Evolutionary conservation across 2,888 invertebrate genomes (phyloP).

Genomic region (Megamerina dolium): DNA sequence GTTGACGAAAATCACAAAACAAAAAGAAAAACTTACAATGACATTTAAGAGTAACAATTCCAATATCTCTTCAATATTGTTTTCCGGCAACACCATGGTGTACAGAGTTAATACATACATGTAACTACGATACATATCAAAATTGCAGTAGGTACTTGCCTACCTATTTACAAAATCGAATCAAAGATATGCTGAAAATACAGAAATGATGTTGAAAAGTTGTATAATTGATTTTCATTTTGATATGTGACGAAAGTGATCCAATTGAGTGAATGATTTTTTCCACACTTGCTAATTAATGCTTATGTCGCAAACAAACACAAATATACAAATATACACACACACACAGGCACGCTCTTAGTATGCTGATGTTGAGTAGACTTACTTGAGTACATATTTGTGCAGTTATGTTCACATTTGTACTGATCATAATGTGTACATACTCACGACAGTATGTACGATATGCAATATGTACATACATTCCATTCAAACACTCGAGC

Average conservation of each 20-base stretch:
- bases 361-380: background rate
- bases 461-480: conserved; percentile 17
- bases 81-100: no score
- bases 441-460: conserved; percentile 16
- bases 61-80: no score
- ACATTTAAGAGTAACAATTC: no score
- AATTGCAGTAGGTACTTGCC: no score
- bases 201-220: no score
- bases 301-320: conserved; percentile 18
- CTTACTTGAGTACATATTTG: conserved; percentile 37
- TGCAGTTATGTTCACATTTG: conserved; percentile 47
- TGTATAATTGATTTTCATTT: conserved; percentile 14
- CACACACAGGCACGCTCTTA: background rate
- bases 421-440: conserved; percentile 45
- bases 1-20: no score
- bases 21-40: no score
- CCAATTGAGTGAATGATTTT: conserved; percentile 37
- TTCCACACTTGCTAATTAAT: conserved; percentile 44
- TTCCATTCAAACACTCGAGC: conserved; percentile 46
- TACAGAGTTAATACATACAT: no score
- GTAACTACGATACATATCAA: no score
- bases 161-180: no score
- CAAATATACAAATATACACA: conserved; percentile 25
- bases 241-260: conserved; percentile 26
- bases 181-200: no score